A percentile compares a stretch with the other conserved stretches of the same genome.
These are phyloP conservation scores for fruit fly (Drosophila melanogaster) DNA, from an alignment of 1,140 invertebrate species.

Conservation along the genomic window Release_6_plus_ISO1_MT NT_033779.5:20529501-20530000, in stretches of 20 bases:
- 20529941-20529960: constrained; percentile 44
- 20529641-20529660: neutral
- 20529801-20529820: neutral
- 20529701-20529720: constrained; percentile 77
- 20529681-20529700: constrained; percentile 75
- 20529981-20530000: constrained; percentile 4
- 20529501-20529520: constrained; percentile 44
- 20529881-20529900: constrained; percentile 82
- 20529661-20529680: constrained; percentile 6
- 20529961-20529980: constrained; percentile 19
- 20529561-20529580: constrained; percentile 84
- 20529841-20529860: constrained; percentile 53
- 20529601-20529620: constrained; percentile 56
- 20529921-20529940: constrained; percentile 46
- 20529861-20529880: constrained; percentile 82
- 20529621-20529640: constrained; percentile 15
- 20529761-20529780: constrained; percentile 31
- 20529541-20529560: constrained; percentile 82
- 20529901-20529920: constrained; percentile 82
- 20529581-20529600: constrained; percentile 83
- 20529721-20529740: constrained; percentile 30
- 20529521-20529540: constrained; percentile 69
- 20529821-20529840: neutral
- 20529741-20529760: neutral
- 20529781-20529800: constrained; percentile 37